Conservation (phyloP, 2,797 vertebrate species). For the Notamacropus eugenii region DNA sequence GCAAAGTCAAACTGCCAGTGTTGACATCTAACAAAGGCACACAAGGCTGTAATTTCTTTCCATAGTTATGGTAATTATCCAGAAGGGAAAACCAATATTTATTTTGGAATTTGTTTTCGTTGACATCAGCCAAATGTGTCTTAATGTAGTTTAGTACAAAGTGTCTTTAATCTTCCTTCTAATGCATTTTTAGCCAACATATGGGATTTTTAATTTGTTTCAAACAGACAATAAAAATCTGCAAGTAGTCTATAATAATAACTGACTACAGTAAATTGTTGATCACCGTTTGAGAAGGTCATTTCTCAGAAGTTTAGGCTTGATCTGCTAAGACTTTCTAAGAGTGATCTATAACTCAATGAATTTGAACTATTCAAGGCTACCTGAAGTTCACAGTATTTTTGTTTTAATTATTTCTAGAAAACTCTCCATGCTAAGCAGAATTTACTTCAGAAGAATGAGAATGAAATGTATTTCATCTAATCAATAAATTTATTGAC, state of each 20-base stretch:
- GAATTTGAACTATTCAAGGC: not conserved
- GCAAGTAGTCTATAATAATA: not conserved
- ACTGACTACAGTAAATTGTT: not conserved
- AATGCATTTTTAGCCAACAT: not conserved
- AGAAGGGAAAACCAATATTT: not conserved
- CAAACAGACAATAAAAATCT: not conserved
- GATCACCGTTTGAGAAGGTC: not conserved
- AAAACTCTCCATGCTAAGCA: not conserved
- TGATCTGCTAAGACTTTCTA: not conserved
- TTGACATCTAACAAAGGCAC: not conserved
- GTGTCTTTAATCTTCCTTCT: not conserved
- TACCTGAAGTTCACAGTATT: not conserved
- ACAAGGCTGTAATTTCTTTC: not conserved
- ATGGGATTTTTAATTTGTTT: not conserved
- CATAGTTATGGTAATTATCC: slow-evolving; percentile 19
- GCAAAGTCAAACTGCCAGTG: not conserved
- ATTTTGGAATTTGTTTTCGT: slow-evolving; percentile 3
- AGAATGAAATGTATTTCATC: not conserved
- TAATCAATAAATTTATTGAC: not conserved
- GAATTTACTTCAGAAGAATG: not conserved
- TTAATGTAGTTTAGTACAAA: not conserved
- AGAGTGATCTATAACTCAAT: not conserved
- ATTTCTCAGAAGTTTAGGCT: not conserved
- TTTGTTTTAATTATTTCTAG: not conserved
- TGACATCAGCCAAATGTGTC: not conserved